These are phyloP conservation scores for Hydropsyche betteni DNA, from an alignment of 2,888 invertebrate genomes.

Conservation along the genomic window DNA sequence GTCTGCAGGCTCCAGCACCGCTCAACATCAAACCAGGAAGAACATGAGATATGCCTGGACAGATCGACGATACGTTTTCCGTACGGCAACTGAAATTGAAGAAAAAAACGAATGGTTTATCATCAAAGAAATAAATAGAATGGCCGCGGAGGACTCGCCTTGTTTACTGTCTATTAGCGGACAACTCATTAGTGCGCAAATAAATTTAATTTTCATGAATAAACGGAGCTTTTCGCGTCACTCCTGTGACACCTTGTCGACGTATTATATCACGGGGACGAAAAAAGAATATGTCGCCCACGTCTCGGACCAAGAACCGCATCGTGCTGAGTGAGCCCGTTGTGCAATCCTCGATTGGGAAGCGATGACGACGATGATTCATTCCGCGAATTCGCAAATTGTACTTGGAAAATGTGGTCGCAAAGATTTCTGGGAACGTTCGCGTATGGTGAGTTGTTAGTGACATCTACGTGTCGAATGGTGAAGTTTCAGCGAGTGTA, in stretches of 20 bases:
- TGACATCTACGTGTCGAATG: neutral
- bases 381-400: neutral
- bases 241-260: neutral
- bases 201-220: neutral
- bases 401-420: neutral
- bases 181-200: neutral
- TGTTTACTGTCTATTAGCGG: neutral
- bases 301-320: neutral
- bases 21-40: slow-evolving; percentile 79
- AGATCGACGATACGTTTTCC: neutral
- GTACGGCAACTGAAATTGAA: slow-evolving; percentile 14
- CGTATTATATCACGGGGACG: neutral
- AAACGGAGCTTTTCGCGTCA: neutral
- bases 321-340: neutral
- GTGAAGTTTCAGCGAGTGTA: too few relatives aligned
- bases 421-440: neutral
- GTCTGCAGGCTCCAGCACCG: slow-evolving; percentile 79
- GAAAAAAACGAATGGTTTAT: neutral
- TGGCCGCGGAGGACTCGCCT: neutral
- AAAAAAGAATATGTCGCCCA: slow-evolving; percentile 19
- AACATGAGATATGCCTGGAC: slow-evolving; percentile 74
- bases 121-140: slow-evolving; percentile 17
- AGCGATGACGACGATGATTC: neutral
- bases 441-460: neutral
- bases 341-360: neutral